A percentile compares a stretch with the other conserved stretches of the same genome.
Evolutionary conservation across 2,888 invertebrate species (phyloP).

Genomic region (Dasysyrphus albostriatus): DNA sequence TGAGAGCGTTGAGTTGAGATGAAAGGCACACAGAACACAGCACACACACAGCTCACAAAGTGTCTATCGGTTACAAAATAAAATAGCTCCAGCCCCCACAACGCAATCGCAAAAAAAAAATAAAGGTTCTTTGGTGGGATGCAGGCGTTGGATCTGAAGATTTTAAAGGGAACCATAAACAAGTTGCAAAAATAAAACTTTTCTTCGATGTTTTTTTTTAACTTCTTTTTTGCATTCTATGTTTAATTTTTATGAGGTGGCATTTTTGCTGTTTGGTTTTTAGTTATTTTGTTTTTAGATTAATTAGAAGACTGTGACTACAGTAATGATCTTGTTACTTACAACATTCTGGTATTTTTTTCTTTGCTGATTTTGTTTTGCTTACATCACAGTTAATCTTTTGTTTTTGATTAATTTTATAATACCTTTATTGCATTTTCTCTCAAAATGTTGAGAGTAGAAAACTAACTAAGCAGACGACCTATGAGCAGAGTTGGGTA

Average conservation of each 20-base stretch:
- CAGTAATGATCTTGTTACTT: too few species aligned
- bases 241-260: background rate
- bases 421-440: too few species aligned
- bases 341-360: too few species aligned
- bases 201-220: background rate
- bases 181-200: too few species aligned
- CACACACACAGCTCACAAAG: slow-evolving; percentile 7
- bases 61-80: slow-evolving; percentile 48
- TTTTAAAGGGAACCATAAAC: background rate
- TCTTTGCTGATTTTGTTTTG: too few species aligned
- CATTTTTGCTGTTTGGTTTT: background rate
- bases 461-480: too few species aligned
- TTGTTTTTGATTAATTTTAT: too few species aligned
- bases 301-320: too few species aligned
- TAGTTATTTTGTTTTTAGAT: too few species aligned
- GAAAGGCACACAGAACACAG: background rate
- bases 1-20: slow-evolving; percentile 30
- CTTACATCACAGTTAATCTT: too few species aligned
- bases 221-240: background rate
- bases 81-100: background rate
- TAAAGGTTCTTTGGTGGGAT: background rate
- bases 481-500: too few species aligned
- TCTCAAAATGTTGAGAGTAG: too few species aligned
- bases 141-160: background rate
- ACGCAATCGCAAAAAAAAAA: background rate